Evolutionary conservation across 2,113 vertebrate genomes (phyloP).

Genomic region (Hucho hucho): DNA sequence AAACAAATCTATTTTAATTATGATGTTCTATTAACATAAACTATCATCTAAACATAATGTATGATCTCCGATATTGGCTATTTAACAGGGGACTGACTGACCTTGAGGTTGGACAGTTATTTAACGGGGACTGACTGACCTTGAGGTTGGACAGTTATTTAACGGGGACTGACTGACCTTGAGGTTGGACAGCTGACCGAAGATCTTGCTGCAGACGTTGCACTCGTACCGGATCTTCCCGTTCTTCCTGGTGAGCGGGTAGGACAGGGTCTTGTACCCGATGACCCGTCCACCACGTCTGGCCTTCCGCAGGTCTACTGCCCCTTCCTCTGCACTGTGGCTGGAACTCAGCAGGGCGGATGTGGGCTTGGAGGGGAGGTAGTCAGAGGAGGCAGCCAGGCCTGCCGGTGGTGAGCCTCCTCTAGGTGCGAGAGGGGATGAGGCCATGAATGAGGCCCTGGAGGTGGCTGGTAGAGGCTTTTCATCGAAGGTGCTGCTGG

Average conservation of each 20-base stretch:
- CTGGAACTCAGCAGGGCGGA: slow-evolving; percentile 75
- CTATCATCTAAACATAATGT: neutral
- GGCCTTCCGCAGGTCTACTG: slow-evolving; percentile 82
- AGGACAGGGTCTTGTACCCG: slow-evolving; percentile 90
- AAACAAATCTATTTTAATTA: too few species aligned
- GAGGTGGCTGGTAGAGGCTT: slow-evolving; percentile 23
- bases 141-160: slow-evolving; percentile 87
- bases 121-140: slow-evolving; percentile 65
- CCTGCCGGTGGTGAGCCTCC: slow-evolving; percentile 79
- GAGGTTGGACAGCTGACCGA: slow-evolving; percentile 95
- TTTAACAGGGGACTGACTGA: slow-evolving; percentile 47
- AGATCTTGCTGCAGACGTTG: slow-evolving; percentile 92
- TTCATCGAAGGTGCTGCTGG: slow-evolving; percentile 14
- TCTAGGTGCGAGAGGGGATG: slow-evolving; percentile 33
- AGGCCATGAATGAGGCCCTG: slow-evolving; percentile 35
- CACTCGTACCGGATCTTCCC: slow-evolving; percentile 97
- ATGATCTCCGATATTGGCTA: too few species aligned
- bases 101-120: slow-evolving; percentile 91
- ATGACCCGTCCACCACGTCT: slow-evolving; percentile 73
- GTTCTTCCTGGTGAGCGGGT: slow-evolving; percentile 91
- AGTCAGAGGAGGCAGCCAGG: slow-evolving; percentile 77
- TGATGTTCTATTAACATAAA: neutral
- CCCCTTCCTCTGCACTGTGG: slow-evolving; percentile 67
- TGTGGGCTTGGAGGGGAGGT: slow-evolving; percentile 85
- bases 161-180: slow-evolving; percentile 76